A percentile compares a stretch with the other conserved stretches of the same genome.
Evolutionary conservation across 2,888 invertebrate species (phyloP).

Genomic region (Eugnorisma glareosa): DNA sequence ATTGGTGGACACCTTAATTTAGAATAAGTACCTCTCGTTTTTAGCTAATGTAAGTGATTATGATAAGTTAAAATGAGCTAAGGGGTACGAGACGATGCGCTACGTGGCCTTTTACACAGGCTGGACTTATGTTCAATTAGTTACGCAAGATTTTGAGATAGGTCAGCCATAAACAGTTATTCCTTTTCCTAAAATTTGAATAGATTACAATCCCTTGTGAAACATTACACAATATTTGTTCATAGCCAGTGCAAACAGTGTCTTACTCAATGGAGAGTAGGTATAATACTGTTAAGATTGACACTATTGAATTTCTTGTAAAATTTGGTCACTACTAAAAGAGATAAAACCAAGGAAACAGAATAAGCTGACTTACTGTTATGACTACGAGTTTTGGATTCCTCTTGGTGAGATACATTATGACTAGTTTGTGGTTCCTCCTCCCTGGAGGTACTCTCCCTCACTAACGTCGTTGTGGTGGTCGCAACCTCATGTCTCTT

Average conservation of each 20-base stretch:
- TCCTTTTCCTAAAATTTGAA: background rate
- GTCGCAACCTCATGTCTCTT: conserved; percentile 73
- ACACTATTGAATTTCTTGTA: background rate
- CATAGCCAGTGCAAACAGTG: background rate
- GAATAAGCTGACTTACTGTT: conserved; percentile 80
- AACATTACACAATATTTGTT: background rate
- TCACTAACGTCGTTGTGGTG: conserved; percentile 72
- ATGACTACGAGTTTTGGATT: conserved; percentile 81
- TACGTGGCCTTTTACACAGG: background rate
- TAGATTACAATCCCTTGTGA: background rate
- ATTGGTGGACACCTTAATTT: background rate
- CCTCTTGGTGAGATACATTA: conserved; percentile 80
- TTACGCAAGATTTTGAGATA: background rate
- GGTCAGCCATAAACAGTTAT: background rate
- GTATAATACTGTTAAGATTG: background rate
- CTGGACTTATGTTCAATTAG: background rate
- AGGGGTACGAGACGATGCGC: background rate
- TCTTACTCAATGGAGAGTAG: background rate
- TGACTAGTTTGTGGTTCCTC: conserved; percentile 86
- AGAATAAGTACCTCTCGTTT: background rate
- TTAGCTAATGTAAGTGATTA: conserved; percentile 21
- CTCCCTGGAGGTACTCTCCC: conserved; percentile 74
- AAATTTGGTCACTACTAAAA: background rate
- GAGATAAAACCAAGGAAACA: background rate
- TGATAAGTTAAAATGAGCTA: background rate